Evolutionary conservation across 2,113 vertebrate species (phyloP).

Genomic region (Cinclus mexicanus): DNA sequence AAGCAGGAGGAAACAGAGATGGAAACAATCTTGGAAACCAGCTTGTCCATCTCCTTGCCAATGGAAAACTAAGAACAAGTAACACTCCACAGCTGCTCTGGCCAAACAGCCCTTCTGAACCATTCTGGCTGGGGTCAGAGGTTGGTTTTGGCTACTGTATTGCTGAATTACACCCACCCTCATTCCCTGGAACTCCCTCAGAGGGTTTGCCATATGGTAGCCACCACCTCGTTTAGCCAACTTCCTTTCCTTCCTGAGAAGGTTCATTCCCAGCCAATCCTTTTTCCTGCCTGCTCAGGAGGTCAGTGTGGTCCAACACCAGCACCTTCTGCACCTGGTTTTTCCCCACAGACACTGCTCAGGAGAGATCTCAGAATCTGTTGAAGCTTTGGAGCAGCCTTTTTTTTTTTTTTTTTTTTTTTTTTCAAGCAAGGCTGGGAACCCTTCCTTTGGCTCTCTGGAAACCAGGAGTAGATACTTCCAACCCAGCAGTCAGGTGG

Average conservation of each 20-base stretch:
- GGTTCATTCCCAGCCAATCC: background rate
- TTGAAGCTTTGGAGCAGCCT: background rate
- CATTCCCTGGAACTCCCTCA: background rate
- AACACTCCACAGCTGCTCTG: background rate
- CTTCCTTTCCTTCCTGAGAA: background rate
- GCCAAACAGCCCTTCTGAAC: background rate
- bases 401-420: background rate
- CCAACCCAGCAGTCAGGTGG: background rate
- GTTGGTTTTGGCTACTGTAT: background rate
- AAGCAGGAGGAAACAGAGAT: background rate
- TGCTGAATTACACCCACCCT: background rate
- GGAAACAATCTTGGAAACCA: background rate
- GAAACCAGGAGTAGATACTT: background rate
- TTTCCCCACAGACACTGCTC: background rate
- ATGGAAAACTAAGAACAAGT: background rate
- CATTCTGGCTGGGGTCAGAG: background rate
- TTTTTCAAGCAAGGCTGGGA: background rate
- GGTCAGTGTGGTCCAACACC: background rate
- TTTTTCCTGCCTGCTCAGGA: background rate
- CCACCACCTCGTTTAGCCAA: background rate
- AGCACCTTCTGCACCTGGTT: background rate
- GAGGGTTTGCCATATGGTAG: background rate
- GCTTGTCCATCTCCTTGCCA: background rate
- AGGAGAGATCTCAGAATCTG: background rate
- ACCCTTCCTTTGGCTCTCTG: background rate